Evolutionary conservation across 2,113 vertebrate species (phyloP), one percentile per base, ranked within the genome.

Genomic region (Lonchura striata): DNA sequence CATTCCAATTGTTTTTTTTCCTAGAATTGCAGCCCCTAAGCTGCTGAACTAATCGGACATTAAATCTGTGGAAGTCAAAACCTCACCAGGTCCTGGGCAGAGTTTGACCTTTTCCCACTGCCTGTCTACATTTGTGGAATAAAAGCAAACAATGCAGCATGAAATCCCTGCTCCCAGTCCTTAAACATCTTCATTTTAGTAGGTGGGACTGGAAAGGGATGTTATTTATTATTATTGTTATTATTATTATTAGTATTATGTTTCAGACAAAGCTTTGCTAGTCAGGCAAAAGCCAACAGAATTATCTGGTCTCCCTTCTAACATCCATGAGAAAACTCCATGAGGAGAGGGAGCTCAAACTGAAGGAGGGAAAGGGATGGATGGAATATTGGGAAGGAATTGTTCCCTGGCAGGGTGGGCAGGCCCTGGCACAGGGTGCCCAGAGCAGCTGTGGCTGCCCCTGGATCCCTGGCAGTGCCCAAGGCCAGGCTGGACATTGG

Each of bases 1-100:
- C 92, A 94, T 47, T 60, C 90, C 60, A 56, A 88, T 94, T 93
- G 92, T 78, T 96, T 90, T 88, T 93, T 76, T 93, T 92, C 95
- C 83, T 72, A 85, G 90, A 97, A 96, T 2, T 90, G 82, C 83
- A 92, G 35, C n/a, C 80, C 68, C 50, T 59, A 59, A 95, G 82
- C 80, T 60, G 90, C 92, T 93, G 92, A 94, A 94, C 89, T 92
- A 88, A 96, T 90, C 10, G 3, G 57, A 90, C 92, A 90, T 71
- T 47, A 63, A 60, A 57, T 16, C 60, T 71, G 1, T 63, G 70
- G 24, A 90, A 94, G 85, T 78, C 37, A 77, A 93, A 90, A 86
- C 59, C 44, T 56, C 85, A 65, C 50, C 49, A 78, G 31, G 56
- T 46, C 53, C 82, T 6, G 7, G 53, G 52, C 75, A 81, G 68